Conservation (phyloP, 2,888 invertebrate genomes). For the Drosophila vallismaia region DNA sequence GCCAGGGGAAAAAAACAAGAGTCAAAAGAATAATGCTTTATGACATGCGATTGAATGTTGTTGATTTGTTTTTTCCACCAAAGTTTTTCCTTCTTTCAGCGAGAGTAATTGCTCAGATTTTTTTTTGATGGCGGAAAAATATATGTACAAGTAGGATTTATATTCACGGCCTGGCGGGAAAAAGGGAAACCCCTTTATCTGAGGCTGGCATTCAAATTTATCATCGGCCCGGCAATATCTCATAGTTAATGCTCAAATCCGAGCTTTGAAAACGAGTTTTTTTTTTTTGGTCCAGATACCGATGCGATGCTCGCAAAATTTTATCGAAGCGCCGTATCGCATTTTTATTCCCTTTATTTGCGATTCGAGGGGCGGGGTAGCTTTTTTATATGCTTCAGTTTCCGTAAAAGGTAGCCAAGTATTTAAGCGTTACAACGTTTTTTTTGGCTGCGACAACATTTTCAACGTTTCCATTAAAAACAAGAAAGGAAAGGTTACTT, state of each 20-base stretch:
- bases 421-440: slow-evolving; percentile 72
- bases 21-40: slow-evolving; percentile 64
- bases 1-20: slow-evolving; percentile 12
- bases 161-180: slow-evolving; percentile 24
- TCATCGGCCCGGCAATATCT: slow-evolving; percentile 17
- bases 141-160: slow-evolving; percentile 36
- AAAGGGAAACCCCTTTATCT: slow-evolving; percentile 17
- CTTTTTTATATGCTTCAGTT: slow-evolving; percentile 59
- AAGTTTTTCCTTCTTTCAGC: slow-evolving; percentile 24
- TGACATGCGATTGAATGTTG: slow-evolving; percentile 75
- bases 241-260: slow-evolving; percentile 1
- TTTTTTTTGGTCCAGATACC: neutral
- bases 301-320: slow-evolving; percentile 5
- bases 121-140: slow-evolving; percentile 16
- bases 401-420: slow-evolving; percentile 76
- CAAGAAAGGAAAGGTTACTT: no score
- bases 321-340: slow-evolving; percentile 47
- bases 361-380: slow-evolving; percentile 9
- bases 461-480: slow-evolving; percentile 75
- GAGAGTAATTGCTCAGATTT: slow-evolving; percentile 38
- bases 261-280: slow-evolving; percentile 4
- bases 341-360: slow-evolving; percentile 56
- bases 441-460: slow-evolving; percentile 58
- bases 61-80: slow-evolving; percentile 63
- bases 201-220: slow-evolving; percentile 45